Evolutionary conservation across 2,797 vertebrate genomes (phyloP).

Genomic region (Ficedula albicollis): DNA sequence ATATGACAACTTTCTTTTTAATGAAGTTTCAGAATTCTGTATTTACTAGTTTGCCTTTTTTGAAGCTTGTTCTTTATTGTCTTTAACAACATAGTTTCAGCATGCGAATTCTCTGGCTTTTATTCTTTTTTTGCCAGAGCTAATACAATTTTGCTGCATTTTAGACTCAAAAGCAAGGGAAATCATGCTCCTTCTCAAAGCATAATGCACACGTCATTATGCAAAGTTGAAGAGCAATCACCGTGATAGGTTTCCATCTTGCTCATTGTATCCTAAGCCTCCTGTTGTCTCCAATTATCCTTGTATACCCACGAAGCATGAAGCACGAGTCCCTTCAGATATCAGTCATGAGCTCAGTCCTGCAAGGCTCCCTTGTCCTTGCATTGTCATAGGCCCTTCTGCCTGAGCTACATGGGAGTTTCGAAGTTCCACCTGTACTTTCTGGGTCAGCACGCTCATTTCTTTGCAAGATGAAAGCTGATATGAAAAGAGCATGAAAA

Average conservation of each 20-base stretch:
- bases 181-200: not conserved
- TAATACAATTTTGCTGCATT: not conserved
- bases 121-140: not conserved
- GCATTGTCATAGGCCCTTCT: fast-evolving
- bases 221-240: not conserved
- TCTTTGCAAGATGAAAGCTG: not conserved
- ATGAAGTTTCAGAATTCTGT: not conserved
- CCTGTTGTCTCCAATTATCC: not conserved
- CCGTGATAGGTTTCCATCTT: not conserved
- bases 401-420: not conserved
- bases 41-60: not conserved
- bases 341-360: not conserved
- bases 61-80: not conserved
- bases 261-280: not conserved
- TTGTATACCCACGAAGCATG: not conserved
- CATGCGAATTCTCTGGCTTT: not conserved
- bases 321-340: not conserved
- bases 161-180: not conserved
- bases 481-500: not conserved
- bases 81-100: not conserved
- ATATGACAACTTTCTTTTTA: not conserved
- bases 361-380: not conserved
- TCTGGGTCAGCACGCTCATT: not conserved
- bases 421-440: not conserved
- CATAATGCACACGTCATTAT: not conserved